These are phyloP conservation scores for Scomberomorus guttatus DNA, from an alignment of 2,797 vertebrate species.

Conservation along the genomic window DNA sequence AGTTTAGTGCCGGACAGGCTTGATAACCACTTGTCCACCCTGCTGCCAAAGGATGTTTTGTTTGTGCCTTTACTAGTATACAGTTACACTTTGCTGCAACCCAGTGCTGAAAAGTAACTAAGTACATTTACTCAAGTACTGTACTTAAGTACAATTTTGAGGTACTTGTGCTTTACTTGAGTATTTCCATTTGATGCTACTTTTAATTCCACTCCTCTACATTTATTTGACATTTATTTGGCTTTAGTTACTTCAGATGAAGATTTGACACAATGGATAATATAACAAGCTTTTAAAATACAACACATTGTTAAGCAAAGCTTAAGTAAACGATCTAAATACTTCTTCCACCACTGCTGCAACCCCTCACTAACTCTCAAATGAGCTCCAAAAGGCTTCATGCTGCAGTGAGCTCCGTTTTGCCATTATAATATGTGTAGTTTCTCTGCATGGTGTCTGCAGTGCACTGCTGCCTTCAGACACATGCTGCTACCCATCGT, in stretches of 20 bases:
- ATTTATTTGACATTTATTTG: too few species aligned
- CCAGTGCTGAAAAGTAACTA: too few species aligned
- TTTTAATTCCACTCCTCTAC: too few species aligned
- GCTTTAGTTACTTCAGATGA: too few species aligned
- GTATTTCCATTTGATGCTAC: too few species aligned
- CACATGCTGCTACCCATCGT: background rate
- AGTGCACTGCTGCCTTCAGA: background rate
- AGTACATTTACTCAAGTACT: too few species aligned
- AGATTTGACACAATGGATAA: too few species aligned
- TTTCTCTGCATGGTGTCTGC: conserved; percentile 15
- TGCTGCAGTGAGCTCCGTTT: conserved; percentile 11
- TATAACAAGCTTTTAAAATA: too few species aligned
- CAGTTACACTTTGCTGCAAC: background rate
- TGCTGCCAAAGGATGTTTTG: background rate
- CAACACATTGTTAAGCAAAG: too few species aligned
- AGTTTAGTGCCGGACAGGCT: background rate
- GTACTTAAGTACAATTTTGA: too few species aligned
- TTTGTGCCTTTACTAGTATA: background rate
- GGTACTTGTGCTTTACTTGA: too few species aligned
- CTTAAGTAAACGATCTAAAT: too few species aligned
- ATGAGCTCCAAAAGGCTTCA: conserved; percentile 20
- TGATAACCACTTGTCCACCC: background rate
- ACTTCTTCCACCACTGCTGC: background rate
- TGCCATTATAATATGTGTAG: background rate
- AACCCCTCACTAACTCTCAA: conserved; percentile 18